Conservation (phyloP, 2,888 invertebrate genomes). For the Tenthredo notha region DNA sequence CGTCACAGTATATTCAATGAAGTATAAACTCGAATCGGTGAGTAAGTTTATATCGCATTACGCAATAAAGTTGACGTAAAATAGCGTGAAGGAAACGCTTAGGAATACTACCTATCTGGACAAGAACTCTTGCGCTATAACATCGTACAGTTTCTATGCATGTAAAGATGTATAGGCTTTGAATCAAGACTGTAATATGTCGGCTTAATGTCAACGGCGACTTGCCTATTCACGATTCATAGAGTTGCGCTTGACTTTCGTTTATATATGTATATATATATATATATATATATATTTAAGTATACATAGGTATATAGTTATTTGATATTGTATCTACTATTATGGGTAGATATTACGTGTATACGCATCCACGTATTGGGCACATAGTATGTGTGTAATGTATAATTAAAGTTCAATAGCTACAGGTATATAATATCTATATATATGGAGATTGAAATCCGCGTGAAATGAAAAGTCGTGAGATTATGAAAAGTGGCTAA, state of each 20-base stretch:
- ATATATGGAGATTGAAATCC: neutral
- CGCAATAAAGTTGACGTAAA: constrained; percentile 2
- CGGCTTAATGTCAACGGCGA: constrained; percentile 69
- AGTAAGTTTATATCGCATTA: neutral
- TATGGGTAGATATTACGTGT: constrained; percentile 3
- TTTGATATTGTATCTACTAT: neutral
- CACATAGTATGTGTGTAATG: neutral
- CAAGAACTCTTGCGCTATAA: neutral
- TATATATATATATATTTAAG: neutral
- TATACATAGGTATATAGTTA: neutral
- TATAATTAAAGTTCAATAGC: neutral
- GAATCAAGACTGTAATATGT: constrained; percentile 65
- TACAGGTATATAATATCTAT: neutral
- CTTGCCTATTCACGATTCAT: constrained; percentile 62
- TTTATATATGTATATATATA: neutral
- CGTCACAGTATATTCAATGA: neutral
- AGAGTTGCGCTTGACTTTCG: constrained; percentile 48
- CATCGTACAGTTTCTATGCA: neutral
- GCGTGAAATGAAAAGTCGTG: no score
- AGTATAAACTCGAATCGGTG: neutral
- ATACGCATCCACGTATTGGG: neutral
- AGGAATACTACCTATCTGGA: neutral
- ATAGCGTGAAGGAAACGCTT: constrained; percentile 31
- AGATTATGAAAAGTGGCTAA: no score
- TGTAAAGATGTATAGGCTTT: constrained; percentile 20